Percentiles rank a stretch among this genome's conserved stretches.
Conservation (phyloP, 2,888 invertebrate species). For the Adelognathus sp. region DNA sequence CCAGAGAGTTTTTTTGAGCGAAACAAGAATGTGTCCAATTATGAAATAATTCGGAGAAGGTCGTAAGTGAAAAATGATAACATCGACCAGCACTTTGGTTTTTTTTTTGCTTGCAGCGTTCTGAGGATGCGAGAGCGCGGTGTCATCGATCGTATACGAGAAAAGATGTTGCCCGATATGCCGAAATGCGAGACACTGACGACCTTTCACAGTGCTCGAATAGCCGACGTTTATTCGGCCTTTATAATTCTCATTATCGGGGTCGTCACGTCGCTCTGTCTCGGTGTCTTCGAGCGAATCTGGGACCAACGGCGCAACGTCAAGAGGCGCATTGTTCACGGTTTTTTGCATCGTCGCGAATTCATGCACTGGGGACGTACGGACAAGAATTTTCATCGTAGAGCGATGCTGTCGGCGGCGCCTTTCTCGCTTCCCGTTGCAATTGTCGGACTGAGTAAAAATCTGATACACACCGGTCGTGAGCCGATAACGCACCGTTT, state of each 20-base stretch:
- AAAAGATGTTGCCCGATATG: slow-evolving; percentile 81
- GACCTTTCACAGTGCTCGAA: slow-evolving; percentile 84
- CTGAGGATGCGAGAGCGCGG: slow-evolving; percentile 79
- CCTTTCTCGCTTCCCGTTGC: slow-evolving; percentile 14
- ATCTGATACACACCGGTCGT: neutral
- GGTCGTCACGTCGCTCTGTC: slow-evolving; percentile 72
- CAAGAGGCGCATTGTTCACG: slow-evolving; percentile 60
- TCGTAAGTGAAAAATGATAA: no score
- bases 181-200: slow-evolving; percentile 83
- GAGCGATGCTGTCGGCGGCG: slow-evolving; percentile 45
- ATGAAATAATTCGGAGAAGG: no score
- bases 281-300: slow-evolving; percentile 74
- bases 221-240: slow-evolving; percentile 84
- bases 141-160: slow-evolving; percentile 74
- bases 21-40: no score
- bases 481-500: neutral
- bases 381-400: neutral
- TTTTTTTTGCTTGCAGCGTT: slow-evolving; percentile 71
- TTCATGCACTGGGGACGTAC: neutral
- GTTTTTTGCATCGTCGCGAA: slow-evolving; percentile 2
- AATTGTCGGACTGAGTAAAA: neutral
- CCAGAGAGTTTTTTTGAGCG: no score
- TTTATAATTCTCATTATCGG: slow-evolving; percentile 82
- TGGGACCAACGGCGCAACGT: slow-evolving; percentile 72
- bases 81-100: no score